phyloP scores from a whole-genome alignment of 2,797 vertebrate species.

The Hemitrygon akajei region DNA sequence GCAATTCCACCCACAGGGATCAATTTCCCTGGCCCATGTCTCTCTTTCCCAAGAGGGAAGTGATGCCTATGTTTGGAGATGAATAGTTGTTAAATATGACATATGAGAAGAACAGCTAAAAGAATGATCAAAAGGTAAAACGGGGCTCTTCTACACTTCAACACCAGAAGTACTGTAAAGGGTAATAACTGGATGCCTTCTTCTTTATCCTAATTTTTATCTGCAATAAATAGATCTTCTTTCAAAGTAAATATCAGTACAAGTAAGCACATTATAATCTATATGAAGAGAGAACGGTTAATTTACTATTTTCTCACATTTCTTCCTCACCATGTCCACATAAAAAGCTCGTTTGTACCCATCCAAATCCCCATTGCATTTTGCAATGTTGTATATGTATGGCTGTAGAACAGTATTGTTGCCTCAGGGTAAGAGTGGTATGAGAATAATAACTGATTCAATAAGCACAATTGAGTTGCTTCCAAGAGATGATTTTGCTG shows the following conservation, averaged over 20 bases:
- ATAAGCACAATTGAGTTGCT: background rate
- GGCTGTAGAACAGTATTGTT: background rate
- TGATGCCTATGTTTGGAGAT: no score
- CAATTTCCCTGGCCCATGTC: background rate
- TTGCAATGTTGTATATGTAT: background rate
- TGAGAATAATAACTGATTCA: background rate
- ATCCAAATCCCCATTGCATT: background rate
- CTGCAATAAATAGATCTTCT: background rate
- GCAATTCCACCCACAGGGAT: background rate
- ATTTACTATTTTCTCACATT: background rate
- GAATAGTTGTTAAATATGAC: background rate
- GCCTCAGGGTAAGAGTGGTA: background rate
- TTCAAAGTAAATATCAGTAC: background rate
- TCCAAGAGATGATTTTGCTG: background rate
- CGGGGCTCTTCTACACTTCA: background rate
- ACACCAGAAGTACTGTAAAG: background rate
- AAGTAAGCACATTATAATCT: background rate
- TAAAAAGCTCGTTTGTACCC: background rate
- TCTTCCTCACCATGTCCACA: background rate
- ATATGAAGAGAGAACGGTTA: background rate
- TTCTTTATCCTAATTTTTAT: background rate
- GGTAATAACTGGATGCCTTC: background rate
- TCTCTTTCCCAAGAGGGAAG: background rate
- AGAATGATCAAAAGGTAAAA: background rate
- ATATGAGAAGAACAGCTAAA: background rate